A percentile compares a stretch with the other conserved stretches of the same genome.
Conservation (phyloP, 2,113 vertebrate species). For the Brienomyrus brachyistius region DNA sequence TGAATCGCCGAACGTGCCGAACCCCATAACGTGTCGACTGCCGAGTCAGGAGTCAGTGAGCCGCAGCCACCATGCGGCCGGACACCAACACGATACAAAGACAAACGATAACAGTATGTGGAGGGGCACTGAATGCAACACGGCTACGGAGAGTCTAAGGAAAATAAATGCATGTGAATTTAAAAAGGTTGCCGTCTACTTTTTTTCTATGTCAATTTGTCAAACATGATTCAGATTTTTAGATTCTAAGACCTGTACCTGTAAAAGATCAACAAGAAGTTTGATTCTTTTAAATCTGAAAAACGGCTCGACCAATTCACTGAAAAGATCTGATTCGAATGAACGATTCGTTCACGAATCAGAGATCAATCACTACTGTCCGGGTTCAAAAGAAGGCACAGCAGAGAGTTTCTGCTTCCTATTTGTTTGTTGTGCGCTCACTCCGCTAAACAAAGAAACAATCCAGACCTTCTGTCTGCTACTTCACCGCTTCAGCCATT, state of each 20-base stretch:
- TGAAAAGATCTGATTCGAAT: neutral
- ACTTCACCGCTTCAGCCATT: neutral
- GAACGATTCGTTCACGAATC: neutral
- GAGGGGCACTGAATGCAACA: neutral
- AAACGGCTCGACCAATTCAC: neutral
- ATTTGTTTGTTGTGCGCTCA: neutral
- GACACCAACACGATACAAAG: neutral
- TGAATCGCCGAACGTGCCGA: neutral
- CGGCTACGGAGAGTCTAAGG: neutral
- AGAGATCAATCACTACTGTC: neutral
- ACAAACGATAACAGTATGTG: neutral
- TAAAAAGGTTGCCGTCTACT: too few relatives aligned
- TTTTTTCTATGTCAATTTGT: neutral
- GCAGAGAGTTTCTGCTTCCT: neutral
- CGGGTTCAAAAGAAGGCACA: neutral
- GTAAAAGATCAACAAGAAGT: neutral
- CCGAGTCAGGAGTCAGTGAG: neutral
- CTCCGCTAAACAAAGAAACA: neutral
- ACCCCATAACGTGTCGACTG: too few relatives aligned
- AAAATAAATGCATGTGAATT: neutral
- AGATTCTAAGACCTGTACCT: neutral
- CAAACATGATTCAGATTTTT: neutral
- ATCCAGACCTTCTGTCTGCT: neutral
- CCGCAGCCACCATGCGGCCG: neutral
- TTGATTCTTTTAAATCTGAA: neutral